Evolutionary conservation across 2,797 vertebrate genomes (phyloP).

Genomic region (Bucorvus abyssinicus): DNA sequence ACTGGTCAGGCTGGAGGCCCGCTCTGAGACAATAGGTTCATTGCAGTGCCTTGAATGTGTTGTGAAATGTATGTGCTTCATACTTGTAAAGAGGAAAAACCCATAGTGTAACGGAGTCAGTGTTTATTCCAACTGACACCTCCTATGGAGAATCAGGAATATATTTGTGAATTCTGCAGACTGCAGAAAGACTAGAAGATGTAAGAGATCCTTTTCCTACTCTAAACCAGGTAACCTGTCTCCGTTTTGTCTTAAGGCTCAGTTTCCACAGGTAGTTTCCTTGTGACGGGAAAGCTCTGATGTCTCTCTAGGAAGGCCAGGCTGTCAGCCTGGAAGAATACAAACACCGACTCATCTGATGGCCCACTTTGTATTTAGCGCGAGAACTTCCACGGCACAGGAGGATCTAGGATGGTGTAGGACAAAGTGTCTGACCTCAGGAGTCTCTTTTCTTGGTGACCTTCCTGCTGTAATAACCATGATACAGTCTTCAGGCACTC

Average conservation of each 20-base stretch:
- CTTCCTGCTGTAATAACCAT: not conserved
- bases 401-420: not conserved
- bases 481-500: not conserved
- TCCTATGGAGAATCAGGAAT: not conserved
- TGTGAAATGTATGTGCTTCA: not conserved
- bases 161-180: not conserved
- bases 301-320: not conserved
- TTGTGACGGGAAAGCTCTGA: not conserved
- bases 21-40: not conserved
- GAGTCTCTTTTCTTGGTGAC: not conserved
- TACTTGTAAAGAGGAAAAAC: not conserved
- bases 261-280: not conserved
- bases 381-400: not conserved
- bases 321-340: not conserved
- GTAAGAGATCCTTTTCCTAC: not conserved
- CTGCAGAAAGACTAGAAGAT: not conserved
- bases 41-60: not conserved
- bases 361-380: not conserved
- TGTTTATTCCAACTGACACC: not conserved
- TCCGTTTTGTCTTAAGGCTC: not conserved
- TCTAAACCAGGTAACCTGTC: not conserved
- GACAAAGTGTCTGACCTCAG: not conserved
- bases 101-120: not conserved
- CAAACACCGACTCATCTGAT: not conserved
- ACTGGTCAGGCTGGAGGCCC: not conserved